A percentile compares a stretch with the other conserved stretches of the same genome.
These are phyloP conservation scores for Aporophyla lueneburgensis DNA, from an alignment of 2,888 invertebrate species.

Conservation along the genomic window DNA sequence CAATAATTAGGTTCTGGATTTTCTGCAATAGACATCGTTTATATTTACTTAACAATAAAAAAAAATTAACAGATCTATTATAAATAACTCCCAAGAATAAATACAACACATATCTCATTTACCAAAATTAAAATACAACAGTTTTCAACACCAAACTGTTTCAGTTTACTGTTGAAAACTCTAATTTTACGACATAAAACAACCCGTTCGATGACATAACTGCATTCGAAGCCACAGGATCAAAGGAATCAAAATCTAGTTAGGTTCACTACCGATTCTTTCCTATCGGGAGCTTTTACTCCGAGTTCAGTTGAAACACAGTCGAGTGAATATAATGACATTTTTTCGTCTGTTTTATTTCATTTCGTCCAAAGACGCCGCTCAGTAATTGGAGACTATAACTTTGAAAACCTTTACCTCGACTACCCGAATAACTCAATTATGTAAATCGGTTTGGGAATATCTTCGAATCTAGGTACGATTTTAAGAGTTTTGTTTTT, in stretches of 20 bases:
- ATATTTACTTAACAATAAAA: too few relatives aligned
- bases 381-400: slow-evolving; percentile 62
- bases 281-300: slow-evolving; percentile 31
- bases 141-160: background rate
- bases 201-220: background rate
- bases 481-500: slow-evolving; percentile 24
- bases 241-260: slow-evolving; percentile 59
- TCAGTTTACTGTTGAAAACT: background rate
- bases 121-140: background rate
- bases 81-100: background rate
- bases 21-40: too few relatives aligned
- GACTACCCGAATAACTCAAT: slow-evolving; percentile 59
- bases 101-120: background rate
- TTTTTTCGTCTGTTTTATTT: slow-evolving; percentile 65
- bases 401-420: slow-evolving; percentile 55
- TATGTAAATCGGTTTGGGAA: slow-evolving; percentile 58
- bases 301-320: slow-evolving; percentile 28
- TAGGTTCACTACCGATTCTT: slow-evolving; percentile 52
- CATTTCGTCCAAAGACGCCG: slow-evolving; percentile 45
- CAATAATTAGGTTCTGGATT: too few relatives aligned
- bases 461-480: slow-evolving; percentile 36
- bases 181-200: background rate
- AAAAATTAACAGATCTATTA: too few relatives aligned
- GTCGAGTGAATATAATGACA: slow-evolving; percentile 48
- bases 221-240: slow-evolving; percentile 34